Conservation (phyloP, 2,113 vertebrate genomes). For the Apistogramma diplotaenia region DNA sequence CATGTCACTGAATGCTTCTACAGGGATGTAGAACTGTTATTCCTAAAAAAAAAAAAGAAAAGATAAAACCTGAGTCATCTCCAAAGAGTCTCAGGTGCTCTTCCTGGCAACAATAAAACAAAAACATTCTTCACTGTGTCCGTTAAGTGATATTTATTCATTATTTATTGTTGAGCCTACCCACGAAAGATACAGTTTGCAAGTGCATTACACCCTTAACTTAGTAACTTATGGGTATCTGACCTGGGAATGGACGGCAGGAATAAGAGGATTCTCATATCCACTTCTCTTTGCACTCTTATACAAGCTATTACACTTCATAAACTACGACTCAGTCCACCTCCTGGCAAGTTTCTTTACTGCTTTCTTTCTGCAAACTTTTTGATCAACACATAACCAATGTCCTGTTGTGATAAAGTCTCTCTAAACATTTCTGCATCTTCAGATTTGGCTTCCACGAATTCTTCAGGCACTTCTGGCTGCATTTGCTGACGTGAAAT, state of each 20-base stretch:
- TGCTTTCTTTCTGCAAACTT: neutral
- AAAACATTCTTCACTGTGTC: no score
- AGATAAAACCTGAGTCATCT: no score
- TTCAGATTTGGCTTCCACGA: slow-evolving; percentile 90
- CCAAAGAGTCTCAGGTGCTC: no score
- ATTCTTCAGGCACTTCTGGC: slow-evolving; percentile 85
- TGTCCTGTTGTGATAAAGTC: neutral
- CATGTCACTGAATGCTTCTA: no score
- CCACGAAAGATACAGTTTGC: neutral
- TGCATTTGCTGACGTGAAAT: slow-evolving; percentile 85
- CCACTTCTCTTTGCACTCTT: slow-evolving; percentile 88
- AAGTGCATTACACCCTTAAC: slow-evolving; percentile 44
- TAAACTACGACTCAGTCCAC: slow-evolving; percentile 80
- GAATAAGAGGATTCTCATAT: slow-evolving; percentile 85
- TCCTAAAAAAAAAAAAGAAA: no score
- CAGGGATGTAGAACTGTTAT: no score
- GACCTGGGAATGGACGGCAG: slow-evolving; percentile 94
- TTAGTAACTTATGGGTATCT: slow-evolving; percentile 84
- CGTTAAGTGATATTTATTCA: no score
- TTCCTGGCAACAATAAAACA: no score
- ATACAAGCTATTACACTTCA: slow-evolving; percentile 84
- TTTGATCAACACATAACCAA: neutral
- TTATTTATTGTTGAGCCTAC: neutral
- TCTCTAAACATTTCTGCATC: neutral
- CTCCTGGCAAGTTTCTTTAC: slow-evolving; percentile 81